These are phyloP conservation scores for Rousettus madagascariensis DNA, from an alignment of 2,797 vertebrate genomes.

Conservation along the genomic window DNA sequence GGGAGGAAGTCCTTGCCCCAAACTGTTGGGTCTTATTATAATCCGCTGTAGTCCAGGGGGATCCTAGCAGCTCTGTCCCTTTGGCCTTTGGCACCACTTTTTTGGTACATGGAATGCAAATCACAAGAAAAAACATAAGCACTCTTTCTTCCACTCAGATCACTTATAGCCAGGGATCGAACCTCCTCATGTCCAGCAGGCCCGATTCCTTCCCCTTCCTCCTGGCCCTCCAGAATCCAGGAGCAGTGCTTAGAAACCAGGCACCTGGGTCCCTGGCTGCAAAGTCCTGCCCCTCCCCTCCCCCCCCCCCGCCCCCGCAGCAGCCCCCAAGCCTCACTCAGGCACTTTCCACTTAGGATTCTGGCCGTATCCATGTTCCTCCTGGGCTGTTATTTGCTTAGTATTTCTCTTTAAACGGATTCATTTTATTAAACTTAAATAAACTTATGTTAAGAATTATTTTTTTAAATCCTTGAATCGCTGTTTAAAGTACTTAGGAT, in stretches of 20 bases:
- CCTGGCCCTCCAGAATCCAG: neutral
- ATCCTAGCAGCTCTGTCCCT: neutral
- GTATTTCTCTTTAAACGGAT: neutral
- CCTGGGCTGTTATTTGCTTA: neutral
- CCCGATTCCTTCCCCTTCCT: neutral
- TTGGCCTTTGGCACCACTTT: neutral
- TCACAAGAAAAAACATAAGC: neutral
- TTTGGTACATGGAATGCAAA: neutral
- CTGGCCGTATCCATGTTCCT: neutral
- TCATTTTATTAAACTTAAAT: neutral
- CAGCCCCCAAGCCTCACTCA: neutral
- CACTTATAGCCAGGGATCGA: neutral
- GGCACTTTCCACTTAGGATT: neutral
- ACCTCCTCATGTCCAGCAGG: neutral
- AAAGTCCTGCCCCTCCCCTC: neutral
- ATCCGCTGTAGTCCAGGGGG: neutral
- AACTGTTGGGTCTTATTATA: neutral
- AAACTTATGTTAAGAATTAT: neutral
- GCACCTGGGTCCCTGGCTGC: rapidly evolving
- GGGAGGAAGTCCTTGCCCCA: neutral
- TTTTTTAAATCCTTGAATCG: neutral
- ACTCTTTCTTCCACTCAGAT: neutral
- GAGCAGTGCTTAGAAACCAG: neutral
- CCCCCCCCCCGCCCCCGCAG: neutral
- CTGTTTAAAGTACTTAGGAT: neutral